phyloP scores from a whole-genome alignment of 1,140 invertebrate species.

The Papilio polyxenes region DNA sequence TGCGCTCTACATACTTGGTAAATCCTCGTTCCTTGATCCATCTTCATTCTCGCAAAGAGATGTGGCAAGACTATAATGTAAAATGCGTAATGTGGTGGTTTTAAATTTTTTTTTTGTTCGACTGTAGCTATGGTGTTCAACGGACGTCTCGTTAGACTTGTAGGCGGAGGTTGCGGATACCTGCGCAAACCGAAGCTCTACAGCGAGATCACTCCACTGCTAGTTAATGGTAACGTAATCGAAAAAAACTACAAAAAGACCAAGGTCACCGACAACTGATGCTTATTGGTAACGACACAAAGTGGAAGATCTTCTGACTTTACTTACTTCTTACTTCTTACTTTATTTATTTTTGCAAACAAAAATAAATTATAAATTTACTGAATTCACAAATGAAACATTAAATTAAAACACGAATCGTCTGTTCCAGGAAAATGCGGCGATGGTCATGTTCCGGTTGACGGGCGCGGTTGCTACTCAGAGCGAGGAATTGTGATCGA shows the following conservation, averaged over 20 bases:
- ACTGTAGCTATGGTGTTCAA: slow-evolving; percentile 73
- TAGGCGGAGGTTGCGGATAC: slow-evolving; percentile 61
- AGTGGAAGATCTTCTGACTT: neutral
- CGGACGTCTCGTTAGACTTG: slow-evolving; percentile 56
- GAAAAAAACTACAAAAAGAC: neutral
- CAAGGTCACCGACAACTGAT: neutral
- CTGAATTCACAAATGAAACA: too few species aligned
- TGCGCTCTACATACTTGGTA: slow-evolving; percentile 85
- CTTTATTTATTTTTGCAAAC: too few species aligned
- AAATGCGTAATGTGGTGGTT: neutral
- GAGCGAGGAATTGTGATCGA: slow-evolving; percentile 55
- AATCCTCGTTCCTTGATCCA: neutral
- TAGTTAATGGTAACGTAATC: slow-evolving; percentile 56
- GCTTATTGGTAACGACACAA: neutral
- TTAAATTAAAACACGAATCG: too few species aligned
- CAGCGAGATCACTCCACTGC: slow-evolving; percentile 67
- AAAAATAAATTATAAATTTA: too few species aligned
- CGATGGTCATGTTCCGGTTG: neutral
- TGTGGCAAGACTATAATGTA: neutral
- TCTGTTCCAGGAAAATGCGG: slow-evolving; percentile 43
- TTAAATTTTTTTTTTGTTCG: slow-evolving; percentile 13
- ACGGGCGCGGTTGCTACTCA: slow-evolving; percentile 47
- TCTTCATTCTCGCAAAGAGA: neutral
- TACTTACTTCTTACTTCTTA: too few species aligned
- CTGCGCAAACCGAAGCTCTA: slow-evolving; percentile 61